Conservation (phyloP, 1,140 invertebrate species). For the Drosophila repletoides region DNA sequence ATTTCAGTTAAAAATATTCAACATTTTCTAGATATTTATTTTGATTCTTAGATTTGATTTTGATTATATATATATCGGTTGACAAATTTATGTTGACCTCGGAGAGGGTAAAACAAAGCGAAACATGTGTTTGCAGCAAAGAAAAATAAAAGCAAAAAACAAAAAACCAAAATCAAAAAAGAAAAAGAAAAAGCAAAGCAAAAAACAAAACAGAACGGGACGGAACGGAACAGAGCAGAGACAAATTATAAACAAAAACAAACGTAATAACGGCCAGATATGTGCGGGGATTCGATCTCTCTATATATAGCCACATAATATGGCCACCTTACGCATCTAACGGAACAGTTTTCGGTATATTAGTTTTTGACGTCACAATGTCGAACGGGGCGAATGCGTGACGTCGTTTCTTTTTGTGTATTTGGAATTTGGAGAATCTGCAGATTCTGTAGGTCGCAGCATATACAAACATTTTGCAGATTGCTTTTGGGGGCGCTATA, state of each 20-base stretch:
- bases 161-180: constrained; percentile 7
- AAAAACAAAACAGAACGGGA: constrained; percentile 7
- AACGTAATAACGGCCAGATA: constrained; percentile 20
- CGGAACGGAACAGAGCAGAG: constrained; percentile 10
- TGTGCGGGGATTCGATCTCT: constrained; percentile 12
- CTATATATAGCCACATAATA: constrained; percentile 44
- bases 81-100: too few relatives aligned
- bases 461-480: constrained; percentile 7
- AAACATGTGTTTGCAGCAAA: constrained; percentile 47
- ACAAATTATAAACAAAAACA: constrained; percentile 49
- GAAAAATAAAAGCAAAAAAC: constrained; percentile 14
- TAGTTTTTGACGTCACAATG: constrained; percentile 38
- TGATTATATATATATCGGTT: too few relatives aligned
- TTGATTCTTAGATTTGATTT: too few relatives aligned
- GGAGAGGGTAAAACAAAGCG: constrained; percentile 16
- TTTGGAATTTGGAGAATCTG: constrained; percentile 30
- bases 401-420: constrained; percentile 15
- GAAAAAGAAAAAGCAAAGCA: constrained; percentile 15
- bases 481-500: constrained; percentile 24
- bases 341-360: constrained; percentile 1
- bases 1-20: too few relatives aligned
- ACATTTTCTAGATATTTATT: too few relatives aligned
- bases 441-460: constrained; percentile 10
- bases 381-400: constrained; percentile 3
- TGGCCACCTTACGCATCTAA: constrained; percentile 17